Evolutionary conservation across 2,888 invertebrate species (phyloP), one percentile per base, ranked within the genome.

Genomic region (Dryobota labecula): DNA sequence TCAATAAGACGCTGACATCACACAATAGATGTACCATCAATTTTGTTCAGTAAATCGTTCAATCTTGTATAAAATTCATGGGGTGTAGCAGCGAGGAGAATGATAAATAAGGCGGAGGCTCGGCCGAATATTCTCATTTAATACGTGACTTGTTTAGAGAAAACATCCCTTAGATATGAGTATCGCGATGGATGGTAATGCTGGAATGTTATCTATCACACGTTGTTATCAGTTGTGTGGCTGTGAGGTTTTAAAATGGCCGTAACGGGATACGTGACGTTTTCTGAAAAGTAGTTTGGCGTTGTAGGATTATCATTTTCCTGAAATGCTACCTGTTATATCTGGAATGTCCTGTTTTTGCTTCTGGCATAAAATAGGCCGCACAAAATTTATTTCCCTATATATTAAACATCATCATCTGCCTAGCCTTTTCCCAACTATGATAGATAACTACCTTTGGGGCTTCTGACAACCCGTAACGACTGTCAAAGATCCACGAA

Each of bases 31-130:
- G 94, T 93, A 93, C 93, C 95, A 95, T 96, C 95, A 95, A 95
- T 96, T 94, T 94, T 90, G 92, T 92, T 94, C 92, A 93, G 92
- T 94, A 95, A 95, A 95, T 95, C 95, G 95, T 93, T 95, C 95
- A 94, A 95, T 95, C 95, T 95, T 95, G 95, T 95, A 95, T 94
- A 95, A 95, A 95, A 96, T 95, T 96, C 95, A 96, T 95, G 94
- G 95, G 93, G 93, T 94, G 94, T 93, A 94, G 94, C 92, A 91
- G 91, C 92, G 94, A 93, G 92, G 90, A 91, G 95, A 94, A 96
- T 96, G 96, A 96, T 96, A 95, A 95, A 96, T 96, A 96, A 95
- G 95, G 92, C 89, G 88, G 94, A 92, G 95, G 94, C 93, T 94
- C 91, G 93, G 91, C 94, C 95, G 94, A 96, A 95, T 96, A 96